Base-by-base conservation (phyloP, 2,113 vertebrate genomes). In the Rhodinocichla rosea region DNA sequence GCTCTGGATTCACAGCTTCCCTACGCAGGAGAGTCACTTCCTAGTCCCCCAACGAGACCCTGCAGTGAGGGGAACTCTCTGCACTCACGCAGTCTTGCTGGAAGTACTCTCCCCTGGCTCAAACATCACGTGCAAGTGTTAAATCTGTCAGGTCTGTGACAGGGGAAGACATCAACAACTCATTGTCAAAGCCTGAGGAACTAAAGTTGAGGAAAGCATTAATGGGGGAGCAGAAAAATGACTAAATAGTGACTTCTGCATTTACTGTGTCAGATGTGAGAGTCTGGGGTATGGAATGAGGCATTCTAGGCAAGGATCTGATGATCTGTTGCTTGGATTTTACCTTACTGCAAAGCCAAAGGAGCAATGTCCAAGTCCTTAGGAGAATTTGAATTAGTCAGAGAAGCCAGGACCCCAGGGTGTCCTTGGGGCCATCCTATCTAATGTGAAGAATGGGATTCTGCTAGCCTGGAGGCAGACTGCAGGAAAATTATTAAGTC, bases 71-170 rank as follows among this genome's bases (percentile, higher is more conserved):
- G 13, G 28, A 28, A n/a, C n/a, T 22, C 56, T 56, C 45, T 53
- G 8, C 50, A 16, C 30, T 71, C 7, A 1, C 0, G 0, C 1
- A 15, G 13, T 40, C 45, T 55, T 76, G n/a, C 63, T 76, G n/a
- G 28, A 92, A 83, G n/a, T 22, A 53, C 33, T 32, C 59, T 76
- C 3, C 15, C n/a, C 30, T 74, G 16, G 14, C 53, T 78, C 53
- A 68, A 39, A 28, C 11, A 65, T n/a, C n/a, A 49, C 0, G 2
- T 79, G 32, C 26, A 70, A 63, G 39, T 21, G 39, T 55, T 83
- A 60, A 64, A 79, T 18, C 23, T 55, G 52, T 30, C 37, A 45
- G 50, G 19, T 35, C 40, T 49, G 22, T 10, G 3, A 71, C 33
- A 70, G 13, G 27, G 9, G 35, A 89, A 78, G 13, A 59, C 17